phyloP scores from a whole-genome alignment of 2,113 vertebrate species.

The Myotis davidii region DNA sequence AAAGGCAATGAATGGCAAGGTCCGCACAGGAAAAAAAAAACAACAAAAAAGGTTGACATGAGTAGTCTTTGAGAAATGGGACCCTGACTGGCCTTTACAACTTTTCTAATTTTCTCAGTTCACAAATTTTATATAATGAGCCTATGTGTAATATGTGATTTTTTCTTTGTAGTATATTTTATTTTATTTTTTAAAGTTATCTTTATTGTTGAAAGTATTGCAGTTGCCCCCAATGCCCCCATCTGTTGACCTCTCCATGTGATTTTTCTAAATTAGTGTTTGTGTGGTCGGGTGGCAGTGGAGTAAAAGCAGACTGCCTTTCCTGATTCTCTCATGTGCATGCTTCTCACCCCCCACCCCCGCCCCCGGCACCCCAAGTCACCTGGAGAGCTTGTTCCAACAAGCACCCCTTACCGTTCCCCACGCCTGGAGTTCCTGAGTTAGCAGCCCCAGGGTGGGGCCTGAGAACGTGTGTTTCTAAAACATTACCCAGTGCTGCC shows the following conservation, averaged over 20 bases:
- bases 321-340: neutral
- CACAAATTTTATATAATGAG: neutral
- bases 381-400: neutral
- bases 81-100: neutral
- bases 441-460: neutral
- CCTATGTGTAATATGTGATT: neutral
- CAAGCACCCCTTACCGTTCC: neutral
- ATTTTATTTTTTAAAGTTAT: too few species aligned
- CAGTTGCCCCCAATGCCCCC: too few species aligned
- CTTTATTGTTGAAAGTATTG: neutral
- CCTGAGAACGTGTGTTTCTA: neutral
- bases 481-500: too few species aligned
- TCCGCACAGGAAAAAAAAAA: neutral
- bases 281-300: neutral
- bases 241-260: too few species aligned
- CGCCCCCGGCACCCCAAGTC: too few species aligned
- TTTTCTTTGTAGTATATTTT: too few species aligned
- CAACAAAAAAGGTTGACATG: neutral
- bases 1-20: neutral
- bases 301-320: neutral
- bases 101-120: constrained; percentile 17
- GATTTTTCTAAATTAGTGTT: neutral
- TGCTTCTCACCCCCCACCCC: neutral
- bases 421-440: neutral
- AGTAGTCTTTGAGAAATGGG: neutral